phyloP scores from a whole-genome alignment of 2,113 vertebrate genomes.

The Cromileptes altivelis region DNA sequence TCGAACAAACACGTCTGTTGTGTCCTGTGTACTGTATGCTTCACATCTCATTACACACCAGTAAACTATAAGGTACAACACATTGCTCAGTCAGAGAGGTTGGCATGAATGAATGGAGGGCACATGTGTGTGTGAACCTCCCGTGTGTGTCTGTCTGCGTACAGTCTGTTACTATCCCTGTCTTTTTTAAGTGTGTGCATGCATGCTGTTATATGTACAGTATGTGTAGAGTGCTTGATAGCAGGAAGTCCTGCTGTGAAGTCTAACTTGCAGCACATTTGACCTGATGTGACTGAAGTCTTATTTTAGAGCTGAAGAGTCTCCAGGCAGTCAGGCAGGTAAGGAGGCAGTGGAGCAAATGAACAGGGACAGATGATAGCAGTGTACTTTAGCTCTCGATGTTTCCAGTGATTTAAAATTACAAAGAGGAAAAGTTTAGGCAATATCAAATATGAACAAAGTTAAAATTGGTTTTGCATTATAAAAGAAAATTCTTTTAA shows the following conservation, averaged over 20 bases:
- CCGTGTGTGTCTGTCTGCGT: neutral
- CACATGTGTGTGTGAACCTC: neutral
- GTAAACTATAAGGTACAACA: neutral
- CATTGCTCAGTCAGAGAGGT: neutral
- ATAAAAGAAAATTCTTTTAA: neutral
- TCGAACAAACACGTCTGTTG: neutral
- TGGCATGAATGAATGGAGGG: neutral
- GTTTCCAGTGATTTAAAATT: neutral
- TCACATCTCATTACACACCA: neutral
- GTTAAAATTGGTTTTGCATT: neutral
- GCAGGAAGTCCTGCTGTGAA: neutral
- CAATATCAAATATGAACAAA: neutral
- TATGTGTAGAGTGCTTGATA: neutral
- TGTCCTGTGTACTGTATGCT: neutral
- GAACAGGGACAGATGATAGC: neutral
- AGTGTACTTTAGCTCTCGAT: neutral
- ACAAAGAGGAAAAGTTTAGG: neutral
- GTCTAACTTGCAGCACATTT: neutral
- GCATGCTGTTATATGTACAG: neutral
- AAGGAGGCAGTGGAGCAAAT: neutral
- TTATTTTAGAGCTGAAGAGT: neutral
- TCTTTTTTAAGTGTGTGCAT: neutral
- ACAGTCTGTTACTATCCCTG: neutral
- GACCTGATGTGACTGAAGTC: neutral
- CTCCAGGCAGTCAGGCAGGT: neutral